Base-by-base conservation (phyloP, 2,797 vertebrate genomes). In the Moxostoma hubbsi region DNA sequence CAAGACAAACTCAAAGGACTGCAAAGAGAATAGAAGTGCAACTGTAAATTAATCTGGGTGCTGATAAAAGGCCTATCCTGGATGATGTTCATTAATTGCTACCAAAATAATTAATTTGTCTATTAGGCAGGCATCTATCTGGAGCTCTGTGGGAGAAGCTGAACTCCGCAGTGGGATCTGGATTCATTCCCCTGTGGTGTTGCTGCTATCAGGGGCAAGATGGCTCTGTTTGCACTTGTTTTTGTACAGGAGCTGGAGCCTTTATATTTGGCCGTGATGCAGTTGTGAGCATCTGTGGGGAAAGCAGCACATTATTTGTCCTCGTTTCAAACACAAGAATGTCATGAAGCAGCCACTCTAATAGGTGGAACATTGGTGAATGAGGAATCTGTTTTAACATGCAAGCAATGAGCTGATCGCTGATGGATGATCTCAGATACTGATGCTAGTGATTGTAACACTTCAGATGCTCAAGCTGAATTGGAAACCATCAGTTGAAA, bases 31-130 rank as follows among this genome's bases (percentile, higher is more conserved):
- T 78, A 75, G 74, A 75, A 83, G 65, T 62, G 65, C 76, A 85
- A 85, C 85, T 83, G 83, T 87, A 86, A 89, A 89, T 89, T 85
- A 89, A 72, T 79, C 81, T 63, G 73, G 64, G 50, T 55, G 80
- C 83, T 86, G 86, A 87, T 82, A 86, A 85, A 88, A 82, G 75
- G 82, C 83, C 84, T 84, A 83, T 82, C 85, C 69, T 51, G 47
- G 53, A 81, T 89, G 85, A 88, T 83, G 70, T 86, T 88, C 86
- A 89, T 88, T 88, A 89, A 89, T 89, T 88, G 82, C 86, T 82
- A 80, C 73, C 80, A 84, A 87, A 87, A 86, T 89, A 86, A 89
- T 88, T 89, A 87, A 89, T 89, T 87, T 86, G 81, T 81, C 85
- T 83, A 82, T 86, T 64, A 79, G 77, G 76, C 81, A 61, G 76